These are phyloP conservation scores for Takifugu ocellatus DNA, from an alignment of 2,797 vertebrate species.

Conservation along the genomic window DNA sequence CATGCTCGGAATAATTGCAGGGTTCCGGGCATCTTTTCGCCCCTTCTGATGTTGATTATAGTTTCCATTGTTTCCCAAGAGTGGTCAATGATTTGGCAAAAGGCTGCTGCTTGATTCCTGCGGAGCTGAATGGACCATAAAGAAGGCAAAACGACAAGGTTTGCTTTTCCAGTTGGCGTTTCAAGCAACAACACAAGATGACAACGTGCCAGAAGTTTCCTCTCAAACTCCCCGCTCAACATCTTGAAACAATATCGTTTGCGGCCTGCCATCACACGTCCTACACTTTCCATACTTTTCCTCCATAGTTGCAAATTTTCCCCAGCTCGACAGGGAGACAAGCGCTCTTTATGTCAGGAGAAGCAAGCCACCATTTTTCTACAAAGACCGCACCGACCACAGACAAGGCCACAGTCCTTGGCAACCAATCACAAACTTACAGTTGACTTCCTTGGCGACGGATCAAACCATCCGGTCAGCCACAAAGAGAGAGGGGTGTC, in stretches of 20 bases:
- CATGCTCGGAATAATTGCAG: conserved; percentile 30
- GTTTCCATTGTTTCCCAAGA: conserved; percentile 41
- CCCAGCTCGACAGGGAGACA: conserved; percentile 57
- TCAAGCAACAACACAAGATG: conserved; percentile 52
- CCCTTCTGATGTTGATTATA: conserved; percentile 50
- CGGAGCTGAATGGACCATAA: conserved; percentile 35
- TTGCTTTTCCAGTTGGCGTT: conserved; percentile 40
- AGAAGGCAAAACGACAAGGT: conserved; percentile 44
- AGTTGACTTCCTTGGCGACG: conserved; percentile 70
- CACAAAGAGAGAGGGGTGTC: conserved; percentile 59
- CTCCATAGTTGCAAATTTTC: conserved; percentile 62
- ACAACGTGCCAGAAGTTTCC: conserved; percentile 61
- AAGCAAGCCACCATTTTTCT: conserved; percentile 62
- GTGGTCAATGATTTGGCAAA: conserved; percentile 42
- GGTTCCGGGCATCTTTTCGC: conserved; percentile 49
- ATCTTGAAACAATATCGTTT: conserved; percentile 76
- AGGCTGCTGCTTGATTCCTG: conserved; percentile 46
- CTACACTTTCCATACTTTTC: conserved; percentile 70
- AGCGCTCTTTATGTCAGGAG: conserved; percentile 63
- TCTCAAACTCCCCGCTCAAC: conserved; percentile 53
- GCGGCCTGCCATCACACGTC: conserved; percentile 68
- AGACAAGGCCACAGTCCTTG: conserved; percentile 63
- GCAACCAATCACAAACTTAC: conserved; percentile 72
- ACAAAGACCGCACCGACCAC: conserved; percentile 63
- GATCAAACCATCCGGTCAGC: conserved; percentile 64